These are phyloP conservation scores for Mormyrus iriodes DNA, from an alignment of 2,113 vertebrate species.

Conservation along the genomic window DNA sequence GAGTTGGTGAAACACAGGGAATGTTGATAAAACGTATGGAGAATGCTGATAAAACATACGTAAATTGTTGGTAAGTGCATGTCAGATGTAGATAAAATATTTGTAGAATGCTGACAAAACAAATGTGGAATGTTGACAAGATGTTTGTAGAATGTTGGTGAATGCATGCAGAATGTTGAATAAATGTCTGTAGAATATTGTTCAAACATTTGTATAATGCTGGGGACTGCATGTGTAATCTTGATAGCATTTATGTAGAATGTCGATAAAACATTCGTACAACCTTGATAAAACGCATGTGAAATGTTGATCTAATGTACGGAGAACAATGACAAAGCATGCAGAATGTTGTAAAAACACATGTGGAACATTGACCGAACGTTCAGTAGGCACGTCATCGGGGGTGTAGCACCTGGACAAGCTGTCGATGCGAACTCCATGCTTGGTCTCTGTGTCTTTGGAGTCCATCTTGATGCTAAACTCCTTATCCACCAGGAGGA, in stretches of 20 bases:
- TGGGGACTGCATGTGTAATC: background rate
- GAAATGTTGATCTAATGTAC: too few species aligned
- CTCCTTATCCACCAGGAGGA: conserved; percentile 86
- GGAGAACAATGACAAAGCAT: background rate
- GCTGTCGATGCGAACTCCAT: conserved; percentile 85
- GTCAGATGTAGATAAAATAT: background rate
- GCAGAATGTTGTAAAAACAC: background rate
- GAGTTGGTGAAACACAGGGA: background rate
- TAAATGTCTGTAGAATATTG: background rate
- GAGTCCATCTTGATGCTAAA: conserved; percentile 89
- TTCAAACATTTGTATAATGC: background rate
- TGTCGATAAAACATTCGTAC: too few species aligned
- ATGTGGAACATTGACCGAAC: background rate
- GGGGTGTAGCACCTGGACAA: conserved; percentile 72
- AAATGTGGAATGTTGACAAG: background rate
- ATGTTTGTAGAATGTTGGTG: background rate
- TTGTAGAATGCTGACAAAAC: background rate
- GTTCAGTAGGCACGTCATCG: background rate
- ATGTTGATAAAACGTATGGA: background rate
- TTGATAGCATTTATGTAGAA: background rate
- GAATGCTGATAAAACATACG: too few species aligned
- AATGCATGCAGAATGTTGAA: background rate
- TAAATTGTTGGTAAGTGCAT: background rate
- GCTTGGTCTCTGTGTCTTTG: conserved; percentile 85
- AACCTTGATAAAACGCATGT: too few species aligned